Evolutionary conservation across 2,113 vertebrate species (phyloP), one percentile per base, ranked within the genome.

Genomic region (Zosterops borbonicus): DNA sequence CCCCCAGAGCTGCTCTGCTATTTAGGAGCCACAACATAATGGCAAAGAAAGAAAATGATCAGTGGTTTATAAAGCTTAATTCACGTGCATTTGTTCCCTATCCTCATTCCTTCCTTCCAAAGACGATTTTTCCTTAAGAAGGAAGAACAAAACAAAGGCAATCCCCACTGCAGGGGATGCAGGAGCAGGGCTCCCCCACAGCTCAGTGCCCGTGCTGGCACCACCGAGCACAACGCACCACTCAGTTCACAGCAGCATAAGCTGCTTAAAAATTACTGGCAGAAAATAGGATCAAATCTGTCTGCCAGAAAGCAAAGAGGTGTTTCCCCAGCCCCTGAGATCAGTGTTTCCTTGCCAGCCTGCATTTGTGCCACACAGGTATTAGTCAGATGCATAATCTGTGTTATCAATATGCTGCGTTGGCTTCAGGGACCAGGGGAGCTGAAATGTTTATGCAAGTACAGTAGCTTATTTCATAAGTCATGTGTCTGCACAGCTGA

Each of bases 401-500:
- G 70, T 28, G 50, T 79, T 81, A 87, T 41, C 87, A 35, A 35
- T n/a, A 84, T 33, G 75, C 94, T 70, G 82, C 3, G 0, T 0
- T 49, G 62, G 89, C 89, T 88, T 10, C 37, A 0, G 91, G 82
- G 84, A 53, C 62, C 1, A 1, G 82, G 69, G 85, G 82, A 89
- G 59, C 17, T 0, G 1, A 42, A 89, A 60, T 42, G 46, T 87
- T 90, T 63, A 55, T 92, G 90, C 87, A 94, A 95, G 87, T 82
- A 62, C 86, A 92, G 87, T 27, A 70, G 79, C 87, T 92, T 67
- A 93, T 90, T 94, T 93, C 73, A 0, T 25, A 92, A 90, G 89
- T 69, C 93, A 89, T 85, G 82, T 83, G 93, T 84, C 92, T 91
- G 89, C 87, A 59, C 67, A 89, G 82, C 94, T 96, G 92, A 89